Base-by-base conservation (phyloP, 2,797 vertebrate genomes). In the Streptopelia turtur region DNA sequence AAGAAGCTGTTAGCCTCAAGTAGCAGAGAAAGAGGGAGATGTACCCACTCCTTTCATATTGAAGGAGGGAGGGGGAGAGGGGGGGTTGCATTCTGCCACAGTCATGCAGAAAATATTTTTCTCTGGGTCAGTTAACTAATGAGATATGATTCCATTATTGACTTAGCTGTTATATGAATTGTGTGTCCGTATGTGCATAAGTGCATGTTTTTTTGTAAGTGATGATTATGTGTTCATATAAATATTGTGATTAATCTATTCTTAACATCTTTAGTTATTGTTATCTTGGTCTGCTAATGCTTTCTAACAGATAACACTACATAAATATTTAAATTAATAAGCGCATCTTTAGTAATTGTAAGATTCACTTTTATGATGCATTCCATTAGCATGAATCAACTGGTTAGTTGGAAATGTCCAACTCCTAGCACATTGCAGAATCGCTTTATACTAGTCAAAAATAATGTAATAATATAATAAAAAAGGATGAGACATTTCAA, bases 101-200 rank as follows among this genome's bases (percentile, higher is more conserved):
- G n/a, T n/a, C 76, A 85, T 53, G 41, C 14, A 77, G 56, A 89
- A 94, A 91, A n/a, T 57, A 65, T 57, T 86, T 90, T 93, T 83
- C 79, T 86, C 85, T 90, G 49, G 27, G 60, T 81, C 68, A 83
- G 76, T 94, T 88, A 83, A 55, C 17, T 60, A 75, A 88, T 71
- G 71, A 81, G 74, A 45, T 49, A 49, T 22, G 20, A 80, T 53
- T 87, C 53, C 1, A 3, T 87, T 91, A 78, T 25, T 69, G 49
- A 28, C 14, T 64, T 78, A 43, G 14, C 16, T 74, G 18, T 31
- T 88, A 13, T 5, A 35, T 4, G 14, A 87, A 50, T 49, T 5
- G 0, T 31, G 10, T 55, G 27, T 39, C 68, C 12, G 7, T 63
- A 76, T 52, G 11, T 52, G 11, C 8, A 4, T 31, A 91, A 39